Percentiles rank a stretch among this genome's conserved stretches.
Conservation (phyloP, 2,888 invertebrate genomes). For the Margaritifera margaritifera region DNA sequence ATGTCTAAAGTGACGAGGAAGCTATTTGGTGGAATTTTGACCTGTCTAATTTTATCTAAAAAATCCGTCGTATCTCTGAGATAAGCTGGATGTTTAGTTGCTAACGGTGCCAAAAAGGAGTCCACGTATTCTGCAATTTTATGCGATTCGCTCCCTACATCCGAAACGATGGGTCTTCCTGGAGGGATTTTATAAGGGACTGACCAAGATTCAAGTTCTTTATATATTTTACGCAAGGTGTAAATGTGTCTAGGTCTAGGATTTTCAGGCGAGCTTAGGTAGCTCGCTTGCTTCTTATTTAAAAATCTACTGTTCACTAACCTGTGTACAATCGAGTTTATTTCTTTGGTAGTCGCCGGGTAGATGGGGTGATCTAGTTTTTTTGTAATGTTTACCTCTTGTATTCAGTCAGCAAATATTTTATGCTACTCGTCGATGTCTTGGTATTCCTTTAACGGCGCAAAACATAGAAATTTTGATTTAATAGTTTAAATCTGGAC, state of each 20-base stretch:
- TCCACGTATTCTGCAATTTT: not conserved
- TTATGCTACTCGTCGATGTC: too few species aligned
- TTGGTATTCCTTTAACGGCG: too few species aligned
- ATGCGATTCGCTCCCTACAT: not conserved
- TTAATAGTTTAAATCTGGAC: too few species aligned
- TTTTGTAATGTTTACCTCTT: too few species aligned
- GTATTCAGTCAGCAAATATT: too few species aligned
- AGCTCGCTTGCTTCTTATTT: not conserved
- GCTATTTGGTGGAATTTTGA: not conserved
- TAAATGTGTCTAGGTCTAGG: constrained; percentile 2
- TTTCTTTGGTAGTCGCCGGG: too few species aligned
- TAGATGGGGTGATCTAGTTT: too few species aligned
- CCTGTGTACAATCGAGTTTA: not conserved
- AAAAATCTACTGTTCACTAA: not conserved
- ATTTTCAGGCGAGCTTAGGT: not conserved
- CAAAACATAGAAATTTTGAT: too few species aligned
- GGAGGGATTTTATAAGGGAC: not conserved
- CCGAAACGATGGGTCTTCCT: too few species aligned
- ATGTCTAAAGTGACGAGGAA: not conserved
- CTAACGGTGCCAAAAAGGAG: not conserved
- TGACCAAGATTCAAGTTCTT: not conserved
- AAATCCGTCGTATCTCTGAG: not conserved
- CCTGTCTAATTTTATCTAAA: not conserved
- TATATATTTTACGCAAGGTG: not conserved
- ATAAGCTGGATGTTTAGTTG: not conserved